Evolutionary conservation across 2,797 vertebrate species (phyloP).

Genomic region (Sandelia bainsii): DNA sequence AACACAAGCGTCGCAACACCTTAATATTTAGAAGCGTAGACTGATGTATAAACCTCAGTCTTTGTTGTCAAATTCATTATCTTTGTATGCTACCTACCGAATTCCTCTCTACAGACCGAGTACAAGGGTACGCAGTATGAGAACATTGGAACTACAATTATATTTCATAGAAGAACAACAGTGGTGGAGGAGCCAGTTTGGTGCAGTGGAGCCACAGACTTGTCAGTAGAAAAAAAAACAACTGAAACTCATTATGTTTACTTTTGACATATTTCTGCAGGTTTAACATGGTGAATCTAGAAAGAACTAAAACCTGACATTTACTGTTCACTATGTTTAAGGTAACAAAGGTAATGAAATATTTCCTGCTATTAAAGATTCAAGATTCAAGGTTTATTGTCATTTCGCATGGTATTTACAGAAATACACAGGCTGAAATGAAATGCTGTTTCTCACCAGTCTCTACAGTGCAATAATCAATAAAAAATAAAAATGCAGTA

Average conservation of each 20-base stretch:
- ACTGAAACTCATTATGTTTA: background rate
- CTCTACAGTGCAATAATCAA: no score
- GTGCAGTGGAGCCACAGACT: background rate
- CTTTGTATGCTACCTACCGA: background rate
- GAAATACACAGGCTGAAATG: no score
- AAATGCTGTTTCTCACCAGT: no score
- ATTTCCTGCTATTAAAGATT: constrained; percentile 28
- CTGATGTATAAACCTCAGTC: background rate
- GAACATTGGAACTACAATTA: constrained; percentile 7
- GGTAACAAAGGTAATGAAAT: background rate
- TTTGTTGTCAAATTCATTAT: background rate
- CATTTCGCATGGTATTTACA: no score
- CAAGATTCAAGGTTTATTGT: no score
- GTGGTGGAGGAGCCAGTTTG: no score
- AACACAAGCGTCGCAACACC: no score
- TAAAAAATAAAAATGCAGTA: no score
- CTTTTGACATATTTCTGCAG: background rate
- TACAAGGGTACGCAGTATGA: no score
- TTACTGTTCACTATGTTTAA: constrained; percentile 8
- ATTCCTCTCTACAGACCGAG: background rate
- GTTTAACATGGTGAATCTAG: background rate
- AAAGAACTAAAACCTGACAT: background rate
- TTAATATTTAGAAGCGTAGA: background rate
- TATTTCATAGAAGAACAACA: constrained; percentile 8
- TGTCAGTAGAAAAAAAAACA: background rate